Base-by-base conservation (phyloP, 1,140 invertebrate species). In the Halotydeus destructor region DNA sequence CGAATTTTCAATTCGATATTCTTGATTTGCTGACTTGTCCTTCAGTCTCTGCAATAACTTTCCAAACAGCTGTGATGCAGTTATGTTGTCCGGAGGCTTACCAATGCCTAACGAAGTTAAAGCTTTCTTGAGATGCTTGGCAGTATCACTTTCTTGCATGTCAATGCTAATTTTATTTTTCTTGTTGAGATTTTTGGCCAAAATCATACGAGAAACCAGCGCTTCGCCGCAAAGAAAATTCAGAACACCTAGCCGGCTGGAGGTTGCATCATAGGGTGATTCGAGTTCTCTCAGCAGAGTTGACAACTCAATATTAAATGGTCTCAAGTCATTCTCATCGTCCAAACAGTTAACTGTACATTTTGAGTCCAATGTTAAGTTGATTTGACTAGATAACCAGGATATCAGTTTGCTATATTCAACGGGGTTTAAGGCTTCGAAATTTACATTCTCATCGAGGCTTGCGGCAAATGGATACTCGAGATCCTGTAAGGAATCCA, bases 271-370 rank as follows among this genome's bases (percentile, higher is more conserved):
- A 30, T 41, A 43, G 9, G 31, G 28, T 23, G 42, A 44, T 38
- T 43, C 27, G 9, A 44, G 18, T 44, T 44, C 42, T 11, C 24
- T 11, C n/a, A 44, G 19, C 9, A 44, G 21, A 23, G 42, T 38
- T 38, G 36, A 38, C 22, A 44, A 31, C 28, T 44, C 42, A n/a
- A 44, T 44, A 12, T 43, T 44, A 2, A 44, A 14, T 28, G 42
- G 22, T 24, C 8, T 26, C 23, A 44, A n/a, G 5, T 44, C 42
- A 21, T 11, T n/a, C 4, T 44, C 42, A 38, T 44, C 42, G n/a
- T n/a, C n/a, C n/a, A n/a, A n/a, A n/a, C n/a, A n/a, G n/a, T n/a
- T n/a, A n/a, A n/a, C n/a, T n/a, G n/a, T n/a, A n/a, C n/a, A n/a
- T n/a, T n/a, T n/a, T n/a, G n/a, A n/a, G n/a, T n/a, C n/a, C n/a